Conservation (phyloP, 2,113 vertebrate species). For the Odocoileus virginianus region DNA sequence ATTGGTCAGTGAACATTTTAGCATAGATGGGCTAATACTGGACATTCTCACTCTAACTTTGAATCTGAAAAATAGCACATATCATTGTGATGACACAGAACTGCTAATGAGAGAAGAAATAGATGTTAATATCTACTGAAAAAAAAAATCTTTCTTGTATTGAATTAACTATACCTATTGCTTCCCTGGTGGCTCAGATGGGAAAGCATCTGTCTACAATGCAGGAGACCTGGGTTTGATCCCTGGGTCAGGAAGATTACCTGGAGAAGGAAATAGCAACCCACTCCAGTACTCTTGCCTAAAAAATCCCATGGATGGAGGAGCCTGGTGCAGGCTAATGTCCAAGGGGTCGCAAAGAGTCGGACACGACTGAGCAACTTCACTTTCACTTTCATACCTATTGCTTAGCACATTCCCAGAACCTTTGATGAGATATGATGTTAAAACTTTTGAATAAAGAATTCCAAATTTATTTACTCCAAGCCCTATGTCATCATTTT, state of each 20-base stretch:
- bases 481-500: not conserved
- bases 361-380: too few species aligned
- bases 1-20: not conserved
- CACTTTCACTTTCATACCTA: not conserved
- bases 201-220: too few species aligned
- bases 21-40: not conserved
- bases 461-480: not conserved
- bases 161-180: constrained; percentile 19
- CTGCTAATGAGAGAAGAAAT: not conserved
- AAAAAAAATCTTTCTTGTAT: not conserved
- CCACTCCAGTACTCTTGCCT: too few species aligned
- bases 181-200: not conserved
- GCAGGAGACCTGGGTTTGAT: too few species aligned
- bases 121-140: constrained; percentile 7
- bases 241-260: too few species aligned
- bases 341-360: too few species aligned
- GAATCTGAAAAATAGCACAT: not conserved
- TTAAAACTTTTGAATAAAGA: not conserved
- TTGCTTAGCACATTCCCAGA: not conserved
- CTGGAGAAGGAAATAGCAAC: too few species aligned
- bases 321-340: too few species aligned
- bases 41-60: not conserved
- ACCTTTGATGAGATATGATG: not conserved
- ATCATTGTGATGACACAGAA: constrained; percentile 16
- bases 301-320: too few species aligned